Percentiles rank a stretch among this genome's conserved stretches.
phyloP scores from a whole-genome alignment of 2,797 vertebrate genomes.

The Oreortyx pictus region DNA sequence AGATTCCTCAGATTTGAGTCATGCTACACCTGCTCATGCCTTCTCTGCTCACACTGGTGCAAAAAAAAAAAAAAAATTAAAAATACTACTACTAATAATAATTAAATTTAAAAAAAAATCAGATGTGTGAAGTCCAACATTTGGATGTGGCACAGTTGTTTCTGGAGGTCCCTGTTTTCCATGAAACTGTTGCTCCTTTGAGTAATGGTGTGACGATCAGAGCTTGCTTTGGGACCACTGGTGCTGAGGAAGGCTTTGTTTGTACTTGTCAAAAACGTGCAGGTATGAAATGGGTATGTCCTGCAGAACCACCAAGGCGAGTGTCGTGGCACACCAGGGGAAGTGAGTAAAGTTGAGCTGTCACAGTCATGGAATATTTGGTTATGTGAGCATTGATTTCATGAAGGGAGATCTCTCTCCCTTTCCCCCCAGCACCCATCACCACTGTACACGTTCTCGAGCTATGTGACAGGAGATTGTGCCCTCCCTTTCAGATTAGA shows the following conservation, averaged over 20 bases:
- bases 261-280: background rate
- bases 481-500: background rate
- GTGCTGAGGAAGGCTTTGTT: background rate
- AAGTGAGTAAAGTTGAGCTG: background rate
- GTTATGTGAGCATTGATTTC: background rate
- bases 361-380: background rate
- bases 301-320: background rate
- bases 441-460: fast-evolving
- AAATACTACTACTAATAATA: too few relatives aligned
- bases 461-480: background rate
- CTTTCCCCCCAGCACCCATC: fast-evolving
- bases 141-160: fast-evolving
- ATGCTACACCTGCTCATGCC: background rate
- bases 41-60: background rate
- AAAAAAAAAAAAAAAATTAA: background rate
- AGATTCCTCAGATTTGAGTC: background rate
- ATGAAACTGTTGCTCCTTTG: background rate
- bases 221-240: background rate
- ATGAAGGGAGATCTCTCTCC: background rate
- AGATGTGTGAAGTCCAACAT: background rate
- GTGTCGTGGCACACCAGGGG: background rate
- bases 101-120: too few relatives aligned
- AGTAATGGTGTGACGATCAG: background rate
- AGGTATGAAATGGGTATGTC: background rate
- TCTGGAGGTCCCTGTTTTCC: background rate